These are phyloP conservation scores for Falco biarmicus DNA, from an alignment of 2,797 vertebrate species.

Conservation along the genomic window DNA sequence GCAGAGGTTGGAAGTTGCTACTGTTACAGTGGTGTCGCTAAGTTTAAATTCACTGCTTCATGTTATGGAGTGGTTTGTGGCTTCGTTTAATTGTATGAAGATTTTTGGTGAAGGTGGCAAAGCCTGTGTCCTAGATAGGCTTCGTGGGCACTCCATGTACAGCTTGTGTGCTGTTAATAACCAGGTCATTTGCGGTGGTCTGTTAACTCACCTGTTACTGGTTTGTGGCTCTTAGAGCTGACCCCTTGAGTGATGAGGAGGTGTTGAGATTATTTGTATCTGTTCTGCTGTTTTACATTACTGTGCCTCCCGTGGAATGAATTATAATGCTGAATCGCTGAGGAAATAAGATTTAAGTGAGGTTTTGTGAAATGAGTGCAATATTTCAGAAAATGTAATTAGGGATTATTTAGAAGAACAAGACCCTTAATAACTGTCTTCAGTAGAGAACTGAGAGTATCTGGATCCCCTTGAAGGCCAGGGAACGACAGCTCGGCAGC, in stretches of 20 bases:
- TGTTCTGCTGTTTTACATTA: not conserved
- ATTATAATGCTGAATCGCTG: not conserved
- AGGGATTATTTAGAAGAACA: conserved; percentile 8
- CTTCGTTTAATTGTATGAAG: not conserved
- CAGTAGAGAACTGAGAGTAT: not conserved
- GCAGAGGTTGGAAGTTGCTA: not conserved
- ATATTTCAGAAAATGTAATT: conserved; percentile 28
- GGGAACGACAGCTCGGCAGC: conserved; percentile 17
- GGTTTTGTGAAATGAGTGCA: conserved; percentile 1
- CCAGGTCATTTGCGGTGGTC: not conserved
- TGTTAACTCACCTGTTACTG: not conserved
- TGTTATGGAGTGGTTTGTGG: not conserved
- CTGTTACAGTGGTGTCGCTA: not conserved
- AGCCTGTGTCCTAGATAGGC: not conserved
- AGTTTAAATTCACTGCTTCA: not conserved
- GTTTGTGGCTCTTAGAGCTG: not conserved
- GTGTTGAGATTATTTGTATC: not conserved
- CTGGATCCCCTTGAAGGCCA: conserved; percentile 9
- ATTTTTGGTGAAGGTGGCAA: not conserved
- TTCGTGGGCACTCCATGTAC: not conserved
- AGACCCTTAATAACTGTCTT: conserved; percentile 15
- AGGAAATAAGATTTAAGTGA: conserved; percentile 43
- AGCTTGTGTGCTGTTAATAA: not conserved
- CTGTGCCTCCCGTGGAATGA: not conserved
- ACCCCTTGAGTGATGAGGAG: not conserved